phyloP scores from a whole-genome alignment of 2,797 vertebrate genomes.

The Percopsis omiscomaycus region DNA sequence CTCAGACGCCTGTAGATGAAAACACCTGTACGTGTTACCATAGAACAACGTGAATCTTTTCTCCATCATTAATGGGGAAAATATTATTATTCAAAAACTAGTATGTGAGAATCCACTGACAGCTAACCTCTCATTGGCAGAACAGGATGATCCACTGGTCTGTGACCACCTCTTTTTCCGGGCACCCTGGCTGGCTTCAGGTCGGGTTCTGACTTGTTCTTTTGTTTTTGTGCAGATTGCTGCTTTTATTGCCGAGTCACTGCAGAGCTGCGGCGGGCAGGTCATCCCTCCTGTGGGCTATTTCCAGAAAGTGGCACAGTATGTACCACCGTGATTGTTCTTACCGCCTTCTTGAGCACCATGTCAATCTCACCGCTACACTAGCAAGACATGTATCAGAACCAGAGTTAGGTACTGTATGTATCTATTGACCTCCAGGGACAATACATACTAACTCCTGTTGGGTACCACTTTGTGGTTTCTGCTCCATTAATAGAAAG shows the following conservation, averaged over 20 bases:
- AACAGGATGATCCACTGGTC: slow-evolving; percentile 13
- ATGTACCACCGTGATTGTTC: slow-evolving; percentile 71
- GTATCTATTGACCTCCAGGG: too few relatives aligned
- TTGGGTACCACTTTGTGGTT: too few relatives aligned
- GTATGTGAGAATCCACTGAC: background rate
- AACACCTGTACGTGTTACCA: background rate
- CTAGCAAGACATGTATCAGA: too few relatives aligned
- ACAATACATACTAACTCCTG: too few relatives aligned
- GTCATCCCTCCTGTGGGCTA: slow-evolving; percentile 94
- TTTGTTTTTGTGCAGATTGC: slow-evolving; percentile 87
- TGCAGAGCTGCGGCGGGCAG: slow-evolving; percentile 99
- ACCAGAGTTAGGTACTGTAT: too few relatives aligned
- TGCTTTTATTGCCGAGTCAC: slow-evolving; percentile 95
- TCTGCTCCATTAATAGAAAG: too few relatives aligned
- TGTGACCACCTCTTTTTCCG: slow-evolving; percentile 10
- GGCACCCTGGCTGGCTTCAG: slow-evolving; percentile 6
- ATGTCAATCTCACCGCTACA: background rate
- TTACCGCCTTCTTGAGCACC: background rate
- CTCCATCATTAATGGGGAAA: too few relatives aligned
- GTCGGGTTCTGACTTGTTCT: slow-evolving; percentile 53
- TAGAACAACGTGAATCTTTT: background rate
- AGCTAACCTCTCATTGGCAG: background rate
- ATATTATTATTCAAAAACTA: too few relatives aligned
- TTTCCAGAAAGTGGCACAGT: slow-evolving; percentile 97
- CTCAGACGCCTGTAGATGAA: background rate